A percentile compares a stretch with the other conserved stretches of the same genome.
These are phyloP conservation scores for Coluber constrictor DNA, from an alignment of 2,797 vertebrate genomes.

Conservation along the genomic window DNA sequence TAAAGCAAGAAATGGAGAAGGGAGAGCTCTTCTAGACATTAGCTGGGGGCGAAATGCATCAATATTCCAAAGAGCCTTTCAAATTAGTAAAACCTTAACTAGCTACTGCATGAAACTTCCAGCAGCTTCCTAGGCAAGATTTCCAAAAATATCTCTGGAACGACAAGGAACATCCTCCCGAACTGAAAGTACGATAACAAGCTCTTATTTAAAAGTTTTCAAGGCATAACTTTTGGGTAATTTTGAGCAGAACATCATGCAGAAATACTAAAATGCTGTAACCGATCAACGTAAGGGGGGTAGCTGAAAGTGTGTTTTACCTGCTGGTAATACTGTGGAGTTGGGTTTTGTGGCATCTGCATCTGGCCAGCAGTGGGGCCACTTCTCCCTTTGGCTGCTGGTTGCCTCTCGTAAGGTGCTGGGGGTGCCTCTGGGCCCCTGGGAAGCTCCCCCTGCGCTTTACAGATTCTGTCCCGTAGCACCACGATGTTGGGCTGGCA, in stretches of 20 bases:
- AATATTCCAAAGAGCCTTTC: background rate
- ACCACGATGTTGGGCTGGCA: constrained; percentile 78
- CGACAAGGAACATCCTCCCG: constrained; percentile 12
- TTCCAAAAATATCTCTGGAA: background rate
- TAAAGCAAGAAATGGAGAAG: background rate
- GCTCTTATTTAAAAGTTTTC: background rate
- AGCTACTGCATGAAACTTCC: background rate
- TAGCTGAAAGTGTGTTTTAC: constrained; percentile 51
- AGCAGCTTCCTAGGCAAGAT: background rate
- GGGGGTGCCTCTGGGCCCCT: constrained; percentile 50
- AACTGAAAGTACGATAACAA: constrained; percentile 16
- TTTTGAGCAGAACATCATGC: background rate
- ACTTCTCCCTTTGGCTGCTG: constrained; percentile 52
- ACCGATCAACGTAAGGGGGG: background rate
- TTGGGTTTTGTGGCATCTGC: constrained; percentile 68
- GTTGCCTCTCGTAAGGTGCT: constrained; percentile 49
- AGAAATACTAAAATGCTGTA: background rate
- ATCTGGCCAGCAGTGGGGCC: constrained; percentile 64
- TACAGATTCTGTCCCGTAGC: constrained; percentile 84
- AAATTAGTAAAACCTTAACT: background rate
- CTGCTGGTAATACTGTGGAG: constrained; percentile 76
- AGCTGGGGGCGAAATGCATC: background rate
- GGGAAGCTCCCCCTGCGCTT: constrained; percentile 79
- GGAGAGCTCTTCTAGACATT: background rate
- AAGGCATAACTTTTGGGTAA: background rate